Evolutionary conservation across 2,888 invertebrate genomes (phyloP), one percentile per base, ranked within the genome.

Genomic region (Polylopha cassiicola): DNA sequence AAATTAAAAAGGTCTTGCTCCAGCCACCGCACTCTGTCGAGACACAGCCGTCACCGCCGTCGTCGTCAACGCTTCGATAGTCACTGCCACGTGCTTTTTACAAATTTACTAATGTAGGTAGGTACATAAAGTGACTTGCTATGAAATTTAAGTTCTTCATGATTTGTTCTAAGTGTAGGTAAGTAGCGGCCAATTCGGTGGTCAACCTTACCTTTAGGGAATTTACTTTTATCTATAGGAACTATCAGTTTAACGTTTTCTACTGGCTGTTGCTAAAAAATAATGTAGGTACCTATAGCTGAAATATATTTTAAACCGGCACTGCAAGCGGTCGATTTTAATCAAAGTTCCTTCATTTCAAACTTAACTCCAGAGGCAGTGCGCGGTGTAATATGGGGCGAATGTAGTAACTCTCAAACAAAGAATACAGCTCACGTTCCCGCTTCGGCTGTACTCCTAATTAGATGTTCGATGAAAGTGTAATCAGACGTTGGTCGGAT

Each of bases 391-490:
- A 73, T 74, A 70, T 71, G 71, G 73, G 71, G 67, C 65, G 68
- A 64, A 67, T 58, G 69, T 73, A 78, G 74, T 79, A 78, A 75
- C 73, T 67, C 61, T 49, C 55, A 68, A 71, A 77, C 78, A 79
- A 78, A 77, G 76, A 80, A 78, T 73, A 79, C 77, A 78, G 63
- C 52, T 46, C 53, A 51, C 43, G 53, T 57, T 53, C 54, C 53
- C 60, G 61, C 58, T 62, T 65, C 65, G 69, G 65, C 73, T 82
- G 85, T 82, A 82, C 77, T 79, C 70, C 80, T 82, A 84, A 84
- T 85, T 84, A 85, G 80, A 82, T 80, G 84, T 82, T 84, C 85
- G 81, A 85, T 84, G 82, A 84, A 81, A 84, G 74, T 82, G 85
- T 85, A 82, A 85, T 85, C 84, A 82, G 80, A 80, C 79, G 78